A percentile compares a stretch with the other conserved stretches of the same genome.
These are phyloP conservation scores for Abscondita cerata DNA, from an alignment of 2,888 invertebrate genomes.

Conservation along the genomic window DNA sequence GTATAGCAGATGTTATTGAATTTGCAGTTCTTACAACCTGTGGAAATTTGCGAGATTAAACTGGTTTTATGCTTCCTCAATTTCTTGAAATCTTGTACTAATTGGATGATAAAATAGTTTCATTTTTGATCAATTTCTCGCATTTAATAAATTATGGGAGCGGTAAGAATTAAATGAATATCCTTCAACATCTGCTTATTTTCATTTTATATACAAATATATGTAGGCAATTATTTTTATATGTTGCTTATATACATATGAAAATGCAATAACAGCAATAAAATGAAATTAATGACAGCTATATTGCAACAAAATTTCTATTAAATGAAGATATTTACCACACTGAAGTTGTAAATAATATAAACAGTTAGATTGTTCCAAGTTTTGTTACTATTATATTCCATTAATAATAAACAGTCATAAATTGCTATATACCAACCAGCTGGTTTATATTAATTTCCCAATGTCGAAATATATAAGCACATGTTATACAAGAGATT, in stretches of 20 bases:
- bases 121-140: not conserved
- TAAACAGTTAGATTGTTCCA: conserved; percentile 1
- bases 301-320: conserved; percentile 8
- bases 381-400: conserved; percentile 5
- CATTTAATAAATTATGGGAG: not conserved
- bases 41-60: conserved; percentile 36
- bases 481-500: not conserved
- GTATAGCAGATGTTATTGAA: conserved; percentile 45
- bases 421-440: conserved; percentile 11
- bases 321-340: conserved; percentile 10
- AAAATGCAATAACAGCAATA: conserved; percentile 6
- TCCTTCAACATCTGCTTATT: conserved; percentile 6
- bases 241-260: not conserved
- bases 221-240: not conserved
- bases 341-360: conserved; percentile 7
- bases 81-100: conserved; percentile 21
- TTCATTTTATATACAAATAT: conserved; percentile 3
- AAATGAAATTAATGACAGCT: conserved; percentile 9
- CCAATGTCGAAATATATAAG: conserved; percentile 3
- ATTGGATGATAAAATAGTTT: conserved; percentile 21
- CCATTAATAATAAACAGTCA: conserved; percentile 4
- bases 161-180: not conserved
- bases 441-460: conserved; percentile 11
- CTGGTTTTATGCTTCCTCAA: conserved; percentile 32
- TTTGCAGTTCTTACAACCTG: conserved; percentile 30